Evolutionary conservation across 2,797 vertebrate genomes (phyloP), one percentile per base, ranked within the genome.

Genomic region (Chelmon rostratus): DNA sequence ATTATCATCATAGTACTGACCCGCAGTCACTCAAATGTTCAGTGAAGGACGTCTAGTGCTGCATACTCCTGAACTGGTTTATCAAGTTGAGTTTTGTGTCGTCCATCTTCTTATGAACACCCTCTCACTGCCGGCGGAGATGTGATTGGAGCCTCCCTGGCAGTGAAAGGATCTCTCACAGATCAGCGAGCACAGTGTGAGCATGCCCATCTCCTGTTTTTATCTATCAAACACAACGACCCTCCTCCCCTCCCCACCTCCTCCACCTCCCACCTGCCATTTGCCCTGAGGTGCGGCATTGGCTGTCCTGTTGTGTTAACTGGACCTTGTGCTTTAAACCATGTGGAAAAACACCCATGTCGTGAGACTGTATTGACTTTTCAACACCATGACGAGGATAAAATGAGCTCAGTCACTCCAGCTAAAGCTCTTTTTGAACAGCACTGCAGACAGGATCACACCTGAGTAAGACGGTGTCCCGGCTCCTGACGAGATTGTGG

Each of bases 181-280:
- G 85, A 89, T 83, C 82, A 86, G 85, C 54, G 81, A 93, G 93
- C 96, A 96, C 94, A 85, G 95, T 95, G 95, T 96, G 95, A 95
- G 96, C 95, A 96, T 96, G 95, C 88, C 87, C 83, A 70, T 91
- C 82, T 92, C 84, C 84, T 92, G 76, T 86, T 88, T 54, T 86
- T 87, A 84, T 88, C 87, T 90, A 79, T 90, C 73, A 85, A 89
- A 90, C 84, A 86, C 90, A 33, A 50, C 37, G n/a, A 62, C 68
- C 71, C 31, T 54, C 49, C 49, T 21, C 28, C 33, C 19, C 42
- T 46, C 57, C 42, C 23, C 37, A 49, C 54, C 53, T 72, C 50
- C 59, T 67, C 57, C 19, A 68, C 50, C 67, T 72, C 58, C 62
- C n/a, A 79, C 82, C 61, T 76, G 63, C 70, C 79, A 49, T 79